Conservation (phyloP, 2,888 invertebrate species). For the Abrostola tripartita region DNA sequence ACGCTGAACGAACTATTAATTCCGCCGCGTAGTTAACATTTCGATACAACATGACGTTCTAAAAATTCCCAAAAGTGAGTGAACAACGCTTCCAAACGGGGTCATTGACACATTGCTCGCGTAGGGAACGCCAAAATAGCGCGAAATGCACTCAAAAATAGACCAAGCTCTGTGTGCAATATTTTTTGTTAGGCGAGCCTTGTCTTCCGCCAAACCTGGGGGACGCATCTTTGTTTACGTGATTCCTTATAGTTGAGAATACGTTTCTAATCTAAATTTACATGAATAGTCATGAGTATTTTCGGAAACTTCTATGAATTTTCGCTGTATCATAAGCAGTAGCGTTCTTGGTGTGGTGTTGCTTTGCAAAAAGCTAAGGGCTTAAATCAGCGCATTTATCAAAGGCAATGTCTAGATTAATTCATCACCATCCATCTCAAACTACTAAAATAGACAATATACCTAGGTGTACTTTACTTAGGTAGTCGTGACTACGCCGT, state of each 20-base stretch:
- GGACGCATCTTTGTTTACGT: slow-evolving; percentile 48
- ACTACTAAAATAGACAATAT: too few species aligned
- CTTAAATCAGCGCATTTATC: too few species aligned
- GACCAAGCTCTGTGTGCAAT: slow-evolving; percentile 86
- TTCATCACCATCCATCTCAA: too few species aligned
- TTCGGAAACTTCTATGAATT: not conserved
- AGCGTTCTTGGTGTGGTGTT: too few species aligned
- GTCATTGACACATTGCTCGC: slow-evolving; percentile 85
- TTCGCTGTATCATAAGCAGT: too few species aligned
- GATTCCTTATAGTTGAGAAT: slow-evolving; percentile 32
- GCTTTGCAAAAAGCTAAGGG: too few species aligned
- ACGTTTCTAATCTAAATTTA: slow-evolving; percentile 22
- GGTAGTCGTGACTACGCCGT: too few species aligned
- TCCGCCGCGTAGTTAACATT: slow-evolving; percentile 58
- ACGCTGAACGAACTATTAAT: slow-evolving; percentile 36
- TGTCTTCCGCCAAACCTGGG: slow-evolving; percentile 72
- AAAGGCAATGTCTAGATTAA: too few species aligned
- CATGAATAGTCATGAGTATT: not conserved
- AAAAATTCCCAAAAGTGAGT: slow-evolving; percentile 87
- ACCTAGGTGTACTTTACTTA: too few species aligned
- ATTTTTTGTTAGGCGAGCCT: slow-evolving; percentile 81
- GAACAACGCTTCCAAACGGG: slow-evolving; percentile 85
- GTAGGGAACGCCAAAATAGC: slow-evolving; percentile 89
- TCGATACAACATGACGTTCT: slow-evolving; percentile 71
- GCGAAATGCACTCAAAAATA: slow-evolving; percentile 88